Conservation (phyloP, 1,140 invertebrate species). For the Bombus waltoni region DNA sequence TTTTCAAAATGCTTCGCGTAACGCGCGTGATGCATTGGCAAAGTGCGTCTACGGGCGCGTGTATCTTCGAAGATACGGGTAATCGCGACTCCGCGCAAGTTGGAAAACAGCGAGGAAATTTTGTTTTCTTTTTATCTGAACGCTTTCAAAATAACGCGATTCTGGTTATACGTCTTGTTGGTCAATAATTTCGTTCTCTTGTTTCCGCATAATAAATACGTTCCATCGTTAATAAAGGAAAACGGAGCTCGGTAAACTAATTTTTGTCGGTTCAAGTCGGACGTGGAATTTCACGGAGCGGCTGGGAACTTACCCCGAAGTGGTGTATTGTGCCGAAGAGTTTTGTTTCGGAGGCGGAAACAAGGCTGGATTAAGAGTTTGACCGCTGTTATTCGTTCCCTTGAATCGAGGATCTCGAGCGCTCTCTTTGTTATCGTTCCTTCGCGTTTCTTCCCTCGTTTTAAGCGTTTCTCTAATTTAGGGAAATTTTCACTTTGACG, state of each 20-base stretch:
- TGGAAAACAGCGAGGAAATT: not conserved
- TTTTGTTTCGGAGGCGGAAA: conserved; percentile 19
- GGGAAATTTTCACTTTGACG: conserved; percentile 9
- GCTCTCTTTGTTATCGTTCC: conserved; percentile 14
- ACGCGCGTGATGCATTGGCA: no score
- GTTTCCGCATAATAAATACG: not conserved
- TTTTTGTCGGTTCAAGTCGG: conserved; percentile 17
- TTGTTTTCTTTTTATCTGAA: not conserved
- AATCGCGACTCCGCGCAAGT: not conserved
- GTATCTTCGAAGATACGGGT: not conserved
- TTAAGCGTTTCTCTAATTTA: conserved; percentile 13
- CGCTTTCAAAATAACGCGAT: not conserved
- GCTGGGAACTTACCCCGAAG: not conserved
- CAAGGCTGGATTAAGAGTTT: conserved; percentile 33
- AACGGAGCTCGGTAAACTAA: conserved; percentile 31
- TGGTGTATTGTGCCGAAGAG: conserved; percentile 13
- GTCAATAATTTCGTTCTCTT: not conserved
- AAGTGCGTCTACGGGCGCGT: no score
- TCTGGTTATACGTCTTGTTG: not conserved
- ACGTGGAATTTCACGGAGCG: conserved; percentile 3
- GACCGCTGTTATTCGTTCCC: conserved; percentile 41
- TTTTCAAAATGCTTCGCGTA: no score
- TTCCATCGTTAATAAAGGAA: not conserved
- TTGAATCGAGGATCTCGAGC: conserved; percentile 15
- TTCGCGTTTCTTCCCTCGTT: not conserved